Percentiles rank a stretch among this genome's conserved stretches.
phyloP scores from a whole-genome alignment of 2,113 vertebrate species.

The Camelus dromedarius region DNA sequence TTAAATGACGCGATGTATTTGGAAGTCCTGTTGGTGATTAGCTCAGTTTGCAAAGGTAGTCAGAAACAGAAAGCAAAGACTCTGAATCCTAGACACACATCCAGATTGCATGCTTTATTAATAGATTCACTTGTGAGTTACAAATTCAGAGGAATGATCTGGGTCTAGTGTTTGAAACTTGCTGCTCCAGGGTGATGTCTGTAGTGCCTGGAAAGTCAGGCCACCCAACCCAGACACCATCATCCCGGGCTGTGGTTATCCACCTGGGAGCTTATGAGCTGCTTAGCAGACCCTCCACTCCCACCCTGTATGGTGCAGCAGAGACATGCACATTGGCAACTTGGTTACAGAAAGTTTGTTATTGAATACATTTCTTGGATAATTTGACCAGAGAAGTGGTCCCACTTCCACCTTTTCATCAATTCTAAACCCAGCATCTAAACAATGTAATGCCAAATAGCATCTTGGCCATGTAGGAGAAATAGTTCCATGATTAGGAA shows the following conservation, averaged over 20 bases:
- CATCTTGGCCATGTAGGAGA: background rate
- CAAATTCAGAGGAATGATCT: slow-evolving; percentile 28
- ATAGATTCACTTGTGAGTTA: background rate
- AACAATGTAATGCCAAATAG: background rate
- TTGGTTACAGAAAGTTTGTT: background rate
- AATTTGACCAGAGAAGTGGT: background rate
- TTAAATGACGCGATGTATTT: background rate
- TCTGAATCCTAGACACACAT: background rate
- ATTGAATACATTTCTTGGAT: background rate
- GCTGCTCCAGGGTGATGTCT: background rate
- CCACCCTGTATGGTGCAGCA: background rate
- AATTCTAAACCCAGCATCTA: background rate
- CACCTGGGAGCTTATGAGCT: background rate
- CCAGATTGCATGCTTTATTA: background rate
- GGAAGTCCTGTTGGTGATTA: background rate
- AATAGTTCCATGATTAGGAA: background rate
- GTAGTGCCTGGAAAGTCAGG: background rate
- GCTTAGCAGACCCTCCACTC: background rate
- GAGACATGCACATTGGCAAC: background rate
- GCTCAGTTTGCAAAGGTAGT: background rate
- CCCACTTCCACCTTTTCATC: background rate
- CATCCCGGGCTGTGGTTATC: background rate
- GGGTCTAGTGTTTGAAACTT: background rate
- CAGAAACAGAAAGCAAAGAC: background rate
- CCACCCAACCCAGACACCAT: background rate